Percentiles rank a stretch among this genome's conserved stretches.
Conservation (phyloP, 1,140 invertebrate species). For the Phymorhynchus buccinoides region DNA sequence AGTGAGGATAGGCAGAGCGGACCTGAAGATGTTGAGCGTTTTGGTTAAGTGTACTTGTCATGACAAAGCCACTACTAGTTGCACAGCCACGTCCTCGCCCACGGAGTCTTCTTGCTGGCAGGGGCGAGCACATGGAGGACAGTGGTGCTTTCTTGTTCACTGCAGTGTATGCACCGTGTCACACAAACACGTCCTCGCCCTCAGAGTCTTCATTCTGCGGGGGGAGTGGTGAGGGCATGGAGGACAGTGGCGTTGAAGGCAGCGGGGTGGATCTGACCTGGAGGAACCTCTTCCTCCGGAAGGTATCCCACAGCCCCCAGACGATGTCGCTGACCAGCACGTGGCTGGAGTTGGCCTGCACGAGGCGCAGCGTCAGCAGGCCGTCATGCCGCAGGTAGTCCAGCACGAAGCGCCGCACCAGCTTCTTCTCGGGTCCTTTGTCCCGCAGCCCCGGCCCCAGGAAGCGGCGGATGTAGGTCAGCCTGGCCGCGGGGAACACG, state of each 20-base stretch:
- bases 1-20: too few relatives aligned
- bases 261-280: conserved; percentile 63
- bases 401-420: conserved; percentile 63
- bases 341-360: conserved; percentile 71
- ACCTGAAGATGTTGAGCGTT: too few relatives aligned
- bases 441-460: conserved; percentile 70
- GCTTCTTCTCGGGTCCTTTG: conserved; percentile 64
- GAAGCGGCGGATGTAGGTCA: conserved; percentile 72
- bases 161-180: too few relatives aligned
- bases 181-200: conserved; percentile 67
- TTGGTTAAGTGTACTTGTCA: too few relatives aligned
- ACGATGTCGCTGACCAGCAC: conserved; percentile 70
- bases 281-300: conserved; percentile 64
- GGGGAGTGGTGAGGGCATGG: conserved; percentile 18
- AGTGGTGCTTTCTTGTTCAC: too few relatives aligned
- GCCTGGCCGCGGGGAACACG: conserved; percentile 66
- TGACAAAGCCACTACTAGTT: too few relatives aligned
- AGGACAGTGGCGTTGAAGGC: too few relatives aligned
- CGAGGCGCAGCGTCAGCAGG: conserved; percentile 66
- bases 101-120: too few relatives aligned
- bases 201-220: conserved; percentile 59
- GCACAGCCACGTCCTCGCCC: too few relatives aligned
- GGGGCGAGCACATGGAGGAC: too few relatives aligned
- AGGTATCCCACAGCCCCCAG: conserved; percentile 68
- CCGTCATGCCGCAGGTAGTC: conserved; percentile 71